phyloP scores from a whole-genome alignment of 2,888 invertebrate species.

The Heterodera filipjevi region DNA sequence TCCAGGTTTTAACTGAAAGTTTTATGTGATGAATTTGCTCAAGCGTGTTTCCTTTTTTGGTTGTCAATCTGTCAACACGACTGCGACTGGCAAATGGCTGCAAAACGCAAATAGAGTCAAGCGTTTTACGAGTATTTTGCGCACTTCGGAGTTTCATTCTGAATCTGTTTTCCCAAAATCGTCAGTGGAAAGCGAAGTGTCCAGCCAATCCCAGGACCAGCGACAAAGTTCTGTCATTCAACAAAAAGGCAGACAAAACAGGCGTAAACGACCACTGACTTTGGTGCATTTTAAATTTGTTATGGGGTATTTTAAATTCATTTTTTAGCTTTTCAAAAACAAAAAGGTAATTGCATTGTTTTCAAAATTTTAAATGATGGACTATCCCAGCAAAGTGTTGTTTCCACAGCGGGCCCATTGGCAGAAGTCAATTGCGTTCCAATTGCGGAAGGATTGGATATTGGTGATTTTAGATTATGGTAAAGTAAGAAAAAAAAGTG shows the following conservation, averaged over 20 bases:
- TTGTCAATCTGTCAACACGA: not conserved
- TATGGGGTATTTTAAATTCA: not conserved
- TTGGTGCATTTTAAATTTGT: not conserved
- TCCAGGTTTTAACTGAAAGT: no score
- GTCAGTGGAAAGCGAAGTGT: not conserved
- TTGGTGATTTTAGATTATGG: constrained; percentile 11
- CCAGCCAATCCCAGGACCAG: not conserved
- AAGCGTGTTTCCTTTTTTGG: not conserved
- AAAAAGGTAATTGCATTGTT: not conserved
- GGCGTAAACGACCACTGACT: not conserved
- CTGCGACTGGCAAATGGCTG: not conserved
- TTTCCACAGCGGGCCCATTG: not conserved
- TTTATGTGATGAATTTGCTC: not conserved
- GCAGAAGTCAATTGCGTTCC: constrained; percentile 23
- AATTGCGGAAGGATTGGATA: constrained; percentile 18
- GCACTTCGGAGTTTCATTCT: not conserved
- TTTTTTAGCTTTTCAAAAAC: not conserved
- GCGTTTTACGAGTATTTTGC: not conserved
- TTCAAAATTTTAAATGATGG: no score
- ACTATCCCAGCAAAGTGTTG: not conserved
- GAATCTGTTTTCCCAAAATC: not conserved
- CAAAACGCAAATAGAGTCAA: not conserved
- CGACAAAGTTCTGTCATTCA: not conserved
- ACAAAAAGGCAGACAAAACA: not conserved
- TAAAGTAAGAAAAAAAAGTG: not conserved